Base-by-base conservation (phyloP, 2,888 invertebrate genomes). In the Rambutsinella grinnellia region DNA sequence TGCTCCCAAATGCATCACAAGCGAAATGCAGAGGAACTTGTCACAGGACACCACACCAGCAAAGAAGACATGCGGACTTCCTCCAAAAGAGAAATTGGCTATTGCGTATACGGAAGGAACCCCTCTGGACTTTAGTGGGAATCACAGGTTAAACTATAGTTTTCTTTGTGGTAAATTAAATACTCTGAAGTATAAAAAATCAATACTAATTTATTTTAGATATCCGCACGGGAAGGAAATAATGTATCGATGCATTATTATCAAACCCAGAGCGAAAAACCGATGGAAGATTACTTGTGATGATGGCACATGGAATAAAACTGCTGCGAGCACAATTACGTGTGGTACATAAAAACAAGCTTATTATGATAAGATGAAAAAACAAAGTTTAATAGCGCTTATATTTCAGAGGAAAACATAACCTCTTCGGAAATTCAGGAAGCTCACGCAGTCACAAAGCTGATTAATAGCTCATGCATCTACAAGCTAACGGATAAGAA, bases 251-350 rank as follows among this genome's bases (percentile, higher is more conserved):
- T 95, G 95, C 85, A 76, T 71, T 1, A 67, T 76, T 44, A 49
- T 66, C 13, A 67, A 56, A 58, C 75, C 82, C 1, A 70, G 74
- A 24, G 53, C 77, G 0, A 81, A 87, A 92, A 92, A 85, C 92
- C 92, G 26, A 93, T 95, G 95, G 95, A 92, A 93, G 82, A 91
- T 94, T 36, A 91, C 93, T 69, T 95, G 94, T 84, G 93, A 94
- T 85, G 92, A 94, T 83, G 94, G 94, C 0, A 91, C 90, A 82
- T 95, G 95, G 95, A 91, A 93, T 76, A 94, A 94, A 21, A 90
- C 92, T 84, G 92, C 93, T n/a, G 54, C 54, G 3, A 62, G 67
- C 36, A 77, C 74, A 13, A 21, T 62, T 36, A 63, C 90, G 93
- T 77, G 92, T 63, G 79, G 79, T 79, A 5, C 15, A 6, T 54